Percentiles rank a stretch among this genome's conserved stretches.
These are phyloP conservation scores for Tragelaphus buxtoni DNA, from an alignment of 2,113 vertebrate genomes.

Conservation along the genomic window DNA sequence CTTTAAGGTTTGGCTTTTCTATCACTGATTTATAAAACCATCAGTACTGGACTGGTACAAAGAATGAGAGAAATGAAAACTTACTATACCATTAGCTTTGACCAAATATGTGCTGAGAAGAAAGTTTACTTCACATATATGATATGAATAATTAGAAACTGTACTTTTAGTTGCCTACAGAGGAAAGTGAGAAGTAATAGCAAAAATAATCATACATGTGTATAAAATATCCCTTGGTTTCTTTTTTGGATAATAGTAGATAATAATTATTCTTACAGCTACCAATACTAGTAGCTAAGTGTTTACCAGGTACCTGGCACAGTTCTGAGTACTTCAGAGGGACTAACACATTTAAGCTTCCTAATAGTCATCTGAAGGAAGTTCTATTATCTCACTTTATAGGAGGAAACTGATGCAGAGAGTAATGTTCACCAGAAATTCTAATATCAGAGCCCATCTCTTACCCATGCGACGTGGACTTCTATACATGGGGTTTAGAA, in stretches of 20 bases:
- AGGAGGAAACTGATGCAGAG: background rate
- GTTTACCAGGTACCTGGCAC: background rate
- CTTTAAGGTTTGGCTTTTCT: background rate
- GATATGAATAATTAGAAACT: background rate
- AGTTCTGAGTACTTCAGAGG: background rate
- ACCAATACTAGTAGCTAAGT: background rate
- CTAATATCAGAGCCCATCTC: background rate
- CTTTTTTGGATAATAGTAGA: background rate
- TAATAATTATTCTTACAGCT: background rate
- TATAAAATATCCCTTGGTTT: conserved; percentile 1
- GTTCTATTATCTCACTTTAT: background rate
- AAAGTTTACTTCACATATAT: background rate
- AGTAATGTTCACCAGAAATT: background rate
- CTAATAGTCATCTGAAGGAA: background rate
- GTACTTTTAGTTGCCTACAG: background rate
- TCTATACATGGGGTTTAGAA: background rate
- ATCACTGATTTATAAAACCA: background rate
- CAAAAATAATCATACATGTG: background rate
- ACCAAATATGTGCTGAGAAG: conserved; percentile 2
- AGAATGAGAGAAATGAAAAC: background rate
- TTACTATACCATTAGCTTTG: background rate
- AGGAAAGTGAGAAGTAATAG: background rate
- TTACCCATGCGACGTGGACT: background rate
- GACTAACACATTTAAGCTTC: background rate
- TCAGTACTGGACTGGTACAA: background rate